phyloP scores from a whole-genome alignment of 2,113 vertebrate genomes.

The Eonycteris spelaea region DNA sequence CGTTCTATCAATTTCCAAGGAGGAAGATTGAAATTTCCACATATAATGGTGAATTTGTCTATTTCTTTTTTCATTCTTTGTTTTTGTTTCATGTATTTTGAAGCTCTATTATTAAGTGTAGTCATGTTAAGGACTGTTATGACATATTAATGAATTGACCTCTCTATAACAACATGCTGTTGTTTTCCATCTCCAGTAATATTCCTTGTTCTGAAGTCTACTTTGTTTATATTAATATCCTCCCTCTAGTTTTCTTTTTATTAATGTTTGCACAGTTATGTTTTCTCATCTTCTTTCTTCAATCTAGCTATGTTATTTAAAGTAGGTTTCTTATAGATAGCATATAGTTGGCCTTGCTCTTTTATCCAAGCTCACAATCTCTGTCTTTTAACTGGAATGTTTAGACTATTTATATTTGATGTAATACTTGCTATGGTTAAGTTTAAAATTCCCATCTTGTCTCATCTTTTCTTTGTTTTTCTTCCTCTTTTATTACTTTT shows the following conservation, averaged over 20 bases:
- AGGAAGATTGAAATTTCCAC: background rate
- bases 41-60: background rate
- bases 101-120: background rate
- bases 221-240: background rate
- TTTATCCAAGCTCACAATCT: background rate
- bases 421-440: background rate
- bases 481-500: background rate
- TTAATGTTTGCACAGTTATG: background rate
- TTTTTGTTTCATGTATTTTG: background rate
- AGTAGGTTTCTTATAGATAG: background rate
- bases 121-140: background rate
- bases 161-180: background rate
- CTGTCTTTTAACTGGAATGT: background rate
- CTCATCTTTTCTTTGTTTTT: background rate
- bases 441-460: background rate
- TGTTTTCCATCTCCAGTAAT: background rate
- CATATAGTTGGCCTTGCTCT: background rate
- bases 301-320: background rate
- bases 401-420: background rate
- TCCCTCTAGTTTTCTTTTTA: background rate
- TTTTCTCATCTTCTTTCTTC: background rate
- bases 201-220: background rate
- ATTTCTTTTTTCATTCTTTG: background rate
- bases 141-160: background rate
- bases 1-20: background rate